Evolutionary conservation across 2,797 vertebrate species (phyloP).

Genomic region (Tangara arthus): DNA sequence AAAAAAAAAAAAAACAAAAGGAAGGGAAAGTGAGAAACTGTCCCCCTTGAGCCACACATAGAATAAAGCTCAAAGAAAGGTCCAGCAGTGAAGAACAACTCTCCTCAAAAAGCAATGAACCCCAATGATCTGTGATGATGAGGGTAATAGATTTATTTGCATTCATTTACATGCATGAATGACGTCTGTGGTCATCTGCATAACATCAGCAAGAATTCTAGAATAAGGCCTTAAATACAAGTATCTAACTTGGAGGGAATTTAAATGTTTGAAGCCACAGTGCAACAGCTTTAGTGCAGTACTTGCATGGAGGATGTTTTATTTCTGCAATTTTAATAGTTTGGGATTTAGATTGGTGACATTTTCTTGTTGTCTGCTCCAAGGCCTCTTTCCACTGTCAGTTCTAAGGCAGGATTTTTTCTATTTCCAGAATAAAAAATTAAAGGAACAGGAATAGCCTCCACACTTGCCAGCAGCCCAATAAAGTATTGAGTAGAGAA

Average conservation of each 20-base stretch:
- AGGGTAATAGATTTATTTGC: background rate
- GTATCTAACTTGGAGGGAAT: background rate
- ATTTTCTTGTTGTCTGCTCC: background rate
- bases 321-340: background rate
- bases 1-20: background rate
- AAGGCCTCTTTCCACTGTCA: background rate
- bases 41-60: background rate
- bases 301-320: background rate
- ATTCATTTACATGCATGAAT: background rate
- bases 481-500: background rate
- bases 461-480: background rate
- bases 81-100: background rate
- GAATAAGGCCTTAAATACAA: background rate
- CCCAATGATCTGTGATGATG: background rate
- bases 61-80: background rate
- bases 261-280: background rate
- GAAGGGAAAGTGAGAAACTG: background rate
- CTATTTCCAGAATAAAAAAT: background rate
- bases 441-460: background rate
- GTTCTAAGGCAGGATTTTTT: background rate
- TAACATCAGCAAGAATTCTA: background rate
- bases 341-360: background rate
- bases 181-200: background rate
- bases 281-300: background rate
- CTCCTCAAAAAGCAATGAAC: background rate